A percentile compares a stretch with the other conserved stretches of the same genome.
Conservation (phyloP, 1,140 invertebrate species). For the Laupala kohalensis region DNA sequence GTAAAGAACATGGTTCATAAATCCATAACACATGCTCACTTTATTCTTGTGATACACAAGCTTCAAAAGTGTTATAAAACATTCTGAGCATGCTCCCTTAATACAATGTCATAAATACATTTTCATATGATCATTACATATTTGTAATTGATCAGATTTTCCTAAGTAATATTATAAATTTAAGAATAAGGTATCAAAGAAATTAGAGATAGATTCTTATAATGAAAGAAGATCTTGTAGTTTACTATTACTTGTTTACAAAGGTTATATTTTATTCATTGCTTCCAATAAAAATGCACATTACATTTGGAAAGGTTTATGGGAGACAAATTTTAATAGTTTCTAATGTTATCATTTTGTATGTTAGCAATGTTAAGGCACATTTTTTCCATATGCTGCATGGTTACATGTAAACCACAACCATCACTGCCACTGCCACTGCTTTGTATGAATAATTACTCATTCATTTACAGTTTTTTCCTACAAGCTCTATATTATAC, state of each 20-base stretch:
- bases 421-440: slow-evolving; percentile 3
- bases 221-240: too few relatives aligned
- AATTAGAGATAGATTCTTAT: too few relatives aligned
- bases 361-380: neutral
- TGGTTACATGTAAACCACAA: slow-evolving; percentile 2
- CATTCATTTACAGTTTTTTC: neutral
- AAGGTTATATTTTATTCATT: too few relatives aligned
- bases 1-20: slow-evolving; percentile 9
- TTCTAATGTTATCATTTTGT: too few relatives aligned
- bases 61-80: too few relatives aligned
- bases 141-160: neutral
- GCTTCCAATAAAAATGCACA: neutral
- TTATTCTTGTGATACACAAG: neutral
- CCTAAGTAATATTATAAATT: too few relatives aligned
- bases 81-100: neutral
- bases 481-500: neutral
- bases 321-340: neutral
- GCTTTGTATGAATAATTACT: neutral
- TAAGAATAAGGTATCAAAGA: too few relatives aligned
- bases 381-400: neutral
- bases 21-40: slow-evolving; percentile 11
- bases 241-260: too few relatives aligned
- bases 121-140: neutral
- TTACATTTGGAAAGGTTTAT: too few relatives aligned
- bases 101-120: too few relatives aligned